A percentile compares a stretch with the other conserved stretches of the same genome.
Conservation (phyloP, 2,888 invertebrate genomes). For the Hetaerina titia region DNA sequence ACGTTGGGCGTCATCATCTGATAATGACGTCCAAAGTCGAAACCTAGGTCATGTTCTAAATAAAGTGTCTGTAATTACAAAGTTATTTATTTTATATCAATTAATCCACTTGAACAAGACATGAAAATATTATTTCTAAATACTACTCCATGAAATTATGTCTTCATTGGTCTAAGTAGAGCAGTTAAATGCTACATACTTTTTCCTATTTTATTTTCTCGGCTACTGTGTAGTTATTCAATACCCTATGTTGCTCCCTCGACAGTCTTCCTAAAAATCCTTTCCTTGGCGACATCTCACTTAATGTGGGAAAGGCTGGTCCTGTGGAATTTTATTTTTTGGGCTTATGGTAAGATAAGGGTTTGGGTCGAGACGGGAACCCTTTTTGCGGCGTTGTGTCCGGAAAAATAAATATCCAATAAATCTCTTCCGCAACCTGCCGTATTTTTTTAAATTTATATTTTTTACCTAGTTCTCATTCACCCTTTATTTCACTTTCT, state of each 20-base stretch:
- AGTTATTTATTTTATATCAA: no score
- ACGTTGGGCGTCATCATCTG: no score
- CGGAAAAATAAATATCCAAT: neutral
- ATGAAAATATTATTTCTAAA: no score
- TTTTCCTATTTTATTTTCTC: no score
- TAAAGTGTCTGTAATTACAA: no score
- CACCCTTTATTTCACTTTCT: neutral
- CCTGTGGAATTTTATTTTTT: neutral
- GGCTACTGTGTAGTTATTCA: neutral
- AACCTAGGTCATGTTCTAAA: no score
- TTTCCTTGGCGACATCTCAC: neutral
- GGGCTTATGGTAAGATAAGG: neutral
- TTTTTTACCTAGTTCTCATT: neutral
- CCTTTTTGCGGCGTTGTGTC: slow-evolving; percentile 4
- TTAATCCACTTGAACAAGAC: no score
- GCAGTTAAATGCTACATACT: no score
- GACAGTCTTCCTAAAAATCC: neutral
- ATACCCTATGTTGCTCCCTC: neutral
- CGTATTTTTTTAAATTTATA: neutral
- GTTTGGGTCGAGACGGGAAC: neutral
- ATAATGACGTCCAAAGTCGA: no score
- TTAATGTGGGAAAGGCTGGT: neutral
- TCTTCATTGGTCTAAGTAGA: no score
- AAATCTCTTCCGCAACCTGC: neutral
- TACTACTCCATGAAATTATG: no score